Base-by-base conservation (phyloP, 2,797 vertebrate species). In the Siniperca undulata region DNA sequence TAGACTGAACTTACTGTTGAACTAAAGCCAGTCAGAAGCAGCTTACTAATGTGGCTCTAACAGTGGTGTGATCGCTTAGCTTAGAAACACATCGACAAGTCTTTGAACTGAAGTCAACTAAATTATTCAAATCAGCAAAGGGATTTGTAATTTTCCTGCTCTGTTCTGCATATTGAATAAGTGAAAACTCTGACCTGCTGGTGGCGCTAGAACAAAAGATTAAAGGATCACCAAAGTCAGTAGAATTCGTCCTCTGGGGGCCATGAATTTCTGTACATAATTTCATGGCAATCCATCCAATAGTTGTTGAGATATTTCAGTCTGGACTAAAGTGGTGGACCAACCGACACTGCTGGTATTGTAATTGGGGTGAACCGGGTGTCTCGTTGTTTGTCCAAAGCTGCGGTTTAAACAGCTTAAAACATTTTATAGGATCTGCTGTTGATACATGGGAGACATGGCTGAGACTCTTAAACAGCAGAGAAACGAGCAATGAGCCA, bases 401-500 rank as follows among this genome's bases (percentile, higher is more conserved):
- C 53, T 27, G 24, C 24, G 13, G 13, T 30, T 27, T 27, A 58
- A 58, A 16, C 56, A 17, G 14, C 27, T 59, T 30, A 59, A 34
- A 59, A 19, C 56, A 34, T 10, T 34, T 34, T 17, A 19, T 8
- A 8, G 56, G 27, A 59, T 8, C 8, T 3, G 14, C 2, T 27
- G 60, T 8, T 8, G 70, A 44, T 34, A 50, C 13, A 34, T 4
- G 8, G 7, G 36, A 17, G 16, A 14, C 30, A 30, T 30, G 30
- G 30, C 30, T 3, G 30, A 59, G n/a, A 52, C 19, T 52, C 48
- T 8, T 9, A 20, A 22, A 52, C 50, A 20, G 19, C 50, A 20
- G 50, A 52, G 50, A 22, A 22, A 22, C 50, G 13, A n/a, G 40
- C 10, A 73, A 66, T 50, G 70, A 73, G 53, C n/a, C 61, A 27